A percentile compares a stretch with the other conserved stretches of the same genome.
phyloP scores from a whole-genome alignment of 2,113 vertebrate genomes.

The Ginglymostoma cirratum region DNA sequence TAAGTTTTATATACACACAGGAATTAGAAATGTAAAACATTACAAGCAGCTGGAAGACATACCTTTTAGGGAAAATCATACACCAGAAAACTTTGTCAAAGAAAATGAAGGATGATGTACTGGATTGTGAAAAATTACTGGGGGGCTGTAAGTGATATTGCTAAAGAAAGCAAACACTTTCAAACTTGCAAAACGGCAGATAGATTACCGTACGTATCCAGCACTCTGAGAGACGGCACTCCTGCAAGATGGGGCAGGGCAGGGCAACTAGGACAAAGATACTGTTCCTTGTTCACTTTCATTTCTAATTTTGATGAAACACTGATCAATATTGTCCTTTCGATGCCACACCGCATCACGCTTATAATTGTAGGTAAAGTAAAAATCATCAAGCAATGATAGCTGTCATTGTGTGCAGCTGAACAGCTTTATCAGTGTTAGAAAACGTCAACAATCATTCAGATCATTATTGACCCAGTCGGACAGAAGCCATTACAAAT shows the following conservation, averaged over 20 bases:
- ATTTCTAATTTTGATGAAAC: background rate
- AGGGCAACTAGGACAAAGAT: background rate
- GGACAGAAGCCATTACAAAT: background rate
- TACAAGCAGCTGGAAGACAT: background rate
- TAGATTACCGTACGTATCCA: background rate
- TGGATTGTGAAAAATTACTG: background rate
- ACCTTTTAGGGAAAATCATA: background rate
- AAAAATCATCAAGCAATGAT: background rate
- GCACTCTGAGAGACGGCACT: background rate
- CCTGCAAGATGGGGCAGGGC: background rate
- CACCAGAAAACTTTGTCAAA: background rate
- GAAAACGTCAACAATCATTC: background rate
- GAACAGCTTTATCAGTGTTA: background rate
- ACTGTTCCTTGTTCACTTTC: background rate
- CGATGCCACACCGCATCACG: background rate
- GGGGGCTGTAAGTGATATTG: background rate
- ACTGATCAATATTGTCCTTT: background rate
- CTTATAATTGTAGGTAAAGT: background rate
- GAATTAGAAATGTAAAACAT: background rate
- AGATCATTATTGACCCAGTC: background rate
- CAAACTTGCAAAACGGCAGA: background rate
- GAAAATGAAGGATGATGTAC: background rate
- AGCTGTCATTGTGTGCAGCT: background rate
- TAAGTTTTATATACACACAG: background rate
- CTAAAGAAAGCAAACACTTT: background rate